Evolutionary conservation across 1,140 invertebrate genomes (phyloP), one percentile per base, ranked within the genome.

Genomic region (Tyrophagus putrescentiae): DNA sequence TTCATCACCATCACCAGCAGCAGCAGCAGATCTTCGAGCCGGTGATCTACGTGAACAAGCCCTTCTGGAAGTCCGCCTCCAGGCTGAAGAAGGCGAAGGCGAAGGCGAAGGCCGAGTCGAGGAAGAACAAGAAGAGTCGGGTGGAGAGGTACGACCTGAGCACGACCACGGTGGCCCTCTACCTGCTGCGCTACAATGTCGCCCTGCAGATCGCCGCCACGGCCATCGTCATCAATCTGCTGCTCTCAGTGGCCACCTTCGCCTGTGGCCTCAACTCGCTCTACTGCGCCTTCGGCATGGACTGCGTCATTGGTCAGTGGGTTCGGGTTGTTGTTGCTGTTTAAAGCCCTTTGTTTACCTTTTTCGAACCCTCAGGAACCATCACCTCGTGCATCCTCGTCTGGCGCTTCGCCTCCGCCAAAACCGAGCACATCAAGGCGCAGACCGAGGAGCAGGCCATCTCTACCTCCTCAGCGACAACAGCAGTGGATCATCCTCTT

Each of bases 201-300:
- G 25, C 52, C 3, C 27, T 54, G 13, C 52, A 54, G 13, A 54
- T 54, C 39, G 52, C 52, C 1, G 3, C 39, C 21, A 1, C 25
- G 7, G 52, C 52, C n/a, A 54, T 54, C n/a, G 11, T 27, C 13
- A 25, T 54, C 1, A 54, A 54, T 54, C 28, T 54, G 21, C 13
- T 13, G 9, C 28, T 54, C 11, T 31, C 28, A 23, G 39, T 54
- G 32, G 52, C 28, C 13, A 54, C 52, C 16, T 54, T 54, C 27
- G 32, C 3, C 25, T 31, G 39, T 33, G 52, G 52, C 2, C 25
- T 7, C 31, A 54, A 54, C 39, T 31, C 52, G 18, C 28, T 54
- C 13, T 54, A 54, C 27, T 54, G 52, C 39, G 52, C 52, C n/a
- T 54, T 54, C 21, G 52, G 52, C 13, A 27, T 27, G 3, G 52